Evolutionary conservation across 2,113 vertebrate species (phyloP), one percentile per base, ranked within the genome.

Genomic region (Paramisgurnus dabryanus): DNA sequence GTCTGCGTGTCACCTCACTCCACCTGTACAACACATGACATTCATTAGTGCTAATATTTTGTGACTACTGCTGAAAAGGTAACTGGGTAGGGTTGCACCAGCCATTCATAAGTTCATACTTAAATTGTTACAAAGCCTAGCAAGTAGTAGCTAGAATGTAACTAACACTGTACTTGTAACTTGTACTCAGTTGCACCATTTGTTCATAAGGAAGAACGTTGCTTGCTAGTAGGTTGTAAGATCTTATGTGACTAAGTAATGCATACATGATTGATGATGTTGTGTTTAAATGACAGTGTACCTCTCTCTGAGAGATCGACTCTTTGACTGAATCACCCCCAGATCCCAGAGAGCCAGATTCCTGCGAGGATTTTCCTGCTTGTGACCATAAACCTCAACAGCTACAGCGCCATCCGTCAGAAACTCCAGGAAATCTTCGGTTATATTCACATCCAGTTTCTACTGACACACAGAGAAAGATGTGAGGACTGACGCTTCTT

Each of bases 321-420:
- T 98, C 90, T 99, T 99, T 80, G 97, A 96, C 85, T 98, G 97
- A 71, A 99, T 99, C 71, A 99, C 97, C 81, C 96, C 96, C 83
- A 99, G 82, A 88, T 99, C 98, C 98, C 98, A 99, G 22, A 98
- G 86, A n/a, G 98, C 94, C 0, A 95, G 93, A 85, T 96, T 98
- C 86, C 91, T 95, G 12, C 95, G 94, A 58, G 96, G 92, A 13
- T 96, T 96, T 0, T 90, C 93, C 80, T 96, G 93, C 83, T 95
- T 95, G 89, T 98, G 97, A 4, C 97, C 98, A 0, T 94, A 98
- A 0, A 99, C 96, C 83, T 98, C 96, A 0, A 99, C 96, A 67
- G 95, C 98, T 79, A 99, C 88, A 0, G 96, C 97, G 0, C 97
- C 97, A 63, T 99, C 98, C 0, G 94, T 95, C 72, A 99, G 93